A percentile compares a stretch with the other conserved stretches of the same genome.
Evolutionary conservation across 2,113 vertebrate species (phyloP).

Genomic region (Indri indri): DNA sequence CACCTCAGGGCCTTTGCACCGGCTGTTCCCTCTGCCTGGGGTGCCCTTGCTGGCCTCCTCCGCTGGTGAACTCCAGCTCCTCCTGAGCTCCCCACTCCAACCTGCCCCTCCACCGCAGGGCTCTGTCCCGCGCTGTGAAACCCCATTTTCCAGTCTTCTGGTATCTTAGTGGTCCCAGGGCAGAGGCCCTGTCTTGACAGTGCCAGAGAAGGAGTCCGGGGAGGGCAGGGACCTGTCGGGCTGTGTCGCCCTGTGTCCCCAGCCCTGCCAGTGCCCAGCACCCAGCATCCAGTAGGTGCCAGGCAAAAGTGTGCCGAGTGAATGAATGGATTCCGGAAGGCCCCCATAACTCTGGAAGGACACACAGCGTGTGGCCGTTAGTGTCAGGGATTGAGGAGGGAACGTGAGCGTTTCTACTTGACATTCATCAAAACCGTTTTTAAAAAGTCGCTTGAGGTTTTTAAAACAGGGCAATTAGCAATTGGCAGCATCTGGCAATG

Average conservation of each 20-base stretch:
- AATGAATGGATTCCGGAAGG: not conserved
- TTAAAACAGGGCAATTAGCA: not conserved
- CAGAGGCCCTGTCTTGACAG: too few species aligned
- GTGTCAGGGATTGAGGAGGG: not conserved
- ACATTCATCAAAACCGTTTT: not conserved
- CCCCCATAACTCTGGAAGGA: not conserved
- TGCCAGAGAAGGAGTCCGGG: not conserved
- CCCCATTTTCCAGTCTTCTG: not conserved
- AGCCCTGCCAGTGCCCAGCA: not conserved
- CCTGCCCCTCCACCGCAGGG: not conserved
- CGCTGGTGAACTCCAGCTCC: not conserved
- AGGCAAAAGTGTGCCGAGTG: not conserved
- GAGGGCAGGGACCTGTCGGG: too few species aligned
- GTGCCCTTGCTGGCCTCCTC: not conserved
- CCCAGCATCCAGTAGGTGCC: not conserved
- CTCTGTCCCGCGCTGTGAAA: not conserved
- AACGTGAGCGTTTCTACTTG: not conserved
- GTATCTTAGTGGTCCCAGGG: too few species aligned
- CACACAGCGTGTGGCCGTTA: rapidly evolving
- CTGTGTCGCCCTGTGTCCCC: not conserved
- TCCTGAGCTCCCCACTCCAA: not conserved
- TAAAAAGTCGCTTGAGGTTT: not conserved
- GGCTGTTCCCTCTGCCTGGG: not conserved
- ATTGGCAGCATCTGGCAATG: not conserved
- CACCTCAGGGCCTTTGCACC: not conserved